phyloP scores from a whole-genome alignment of 2,888 invertebrate genomes.

The Dermolepida albohirtum region DNA sequence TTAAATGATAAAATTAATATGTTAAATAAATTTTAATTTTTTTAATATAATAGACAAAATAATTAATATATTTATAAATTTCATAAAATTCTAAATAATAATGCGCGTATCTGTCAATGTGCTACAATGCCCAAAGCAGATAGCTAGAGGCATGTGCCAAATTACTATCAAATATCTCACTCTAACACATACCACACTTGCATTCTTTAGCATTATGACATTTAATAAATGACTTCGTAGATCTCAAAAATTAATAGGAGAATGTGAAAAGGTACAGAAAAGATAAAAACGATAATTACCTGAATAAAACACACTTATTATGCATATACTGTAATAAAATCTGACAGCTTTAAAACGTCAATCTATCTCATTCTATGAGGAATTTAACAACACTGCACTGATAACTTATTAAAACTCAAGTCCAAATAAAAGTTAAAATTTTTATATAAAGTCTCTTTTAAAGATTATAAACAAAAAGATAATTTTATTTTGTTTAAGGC shows the following conservation, averaged over 20 bases:
- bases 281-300: slow-evolving; percentile 52
- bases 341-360: slow-evolving; percentile 62
- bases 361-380: slow-evolving; percentile 63
- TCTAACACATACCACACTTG: slow-evolving; percentile 60
- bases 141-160: slow-evolving; percentile 61
- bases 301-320: slow-evolving; percentile 57
- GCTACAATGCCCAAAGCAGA: slow-evolving; percentile 54
- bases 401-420: slow-evolving; percentile 47
- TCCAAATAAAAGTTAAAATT: slow-evolving; percentile 17
- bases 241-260: slow-evolving; percentile 19
- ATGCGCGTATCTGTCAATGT: slow-evolving; percentile 52
- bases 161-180: slow-evolving; percentile 62
- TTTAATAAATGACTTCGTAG: slow-evolving; percentile 43
- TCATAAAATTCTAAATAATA: slow-evolving; percentile 14
- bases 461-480: slow-evolving; percentile 41
- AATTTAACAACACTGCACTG: slow-evolving; percentile 60
- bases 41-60: not conserved
- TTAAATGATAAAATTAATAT: too few species aligned
- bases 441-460: slow-evolving; percentile 42
- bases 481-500: slow-evolving; percentile 55
- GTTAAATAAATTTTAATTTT: too few species aligned
- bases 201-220: slow-evolving; percentile 60
- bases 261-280: slow-evolving; percentile 1
- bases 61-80: slow-evolving; percentile 18
- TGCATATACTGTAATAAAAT: slow-evolving; percentile 57